Base-by-base conservation (phyloP, 2,113 vertebrate genomes). In the Varanus salvator region DNA sequence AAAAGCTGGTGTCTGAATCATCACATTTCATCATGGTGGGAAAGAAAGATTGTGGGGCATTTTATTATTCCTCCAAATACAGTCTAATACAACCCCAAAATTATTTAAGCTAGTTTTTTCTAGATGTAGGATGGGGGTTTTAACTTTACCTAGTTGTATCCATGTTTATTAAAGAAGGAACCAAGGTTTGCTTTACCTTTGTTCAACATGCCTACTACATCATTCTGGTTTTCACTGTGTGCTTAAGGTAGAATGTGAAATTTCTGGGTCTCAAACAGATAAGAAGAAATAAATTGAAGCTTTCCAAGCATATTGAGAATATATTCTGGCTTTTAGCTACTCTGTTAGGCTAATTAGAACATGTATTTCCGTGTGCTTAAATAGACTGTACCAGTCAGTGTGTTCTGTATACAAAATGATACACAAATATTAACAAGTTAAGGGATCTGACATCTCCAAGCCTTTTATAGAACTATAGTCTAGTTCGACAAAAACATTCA, bases 401-500 rank as follows among this genome's bases (percentile, higher is more conserved):
- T 1, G 0, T 80, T 87, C 71, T 8, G 74, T 23, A 0, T 9
- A 81, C 71, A 83, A 85, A 84, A 9, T 90, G 52, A 81, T 72
- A 4, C 68, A 29, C 86, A 95, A 91, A 94, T 83, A 89, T 92
- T 11, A 89, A 89, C 87, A 95, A 8, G 80, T 90, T 92, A 72
- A 0, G 1, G 80, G 89, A 94, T 86, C 91, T 92, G 93, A 93
- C 94, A 90, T 92, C 91, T 54, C 71, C 94, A 95, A 95, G 94
- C 93, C 88, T 96, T 95, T 95, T 96, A 95, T 80, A 86, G 38
- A 44, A 44, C 38, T 44, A 44, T 44, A 94, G 90, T 80, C 91
- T 95, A 93, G 94, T 95, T 94, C 94, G 31, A 0, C 89, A 77
- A 50, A 85, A 14, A 17, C 91, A 92, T 93, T 95, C 91, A 93